These are phyloP conservation scores for Pipistrellus pygmaeus DNA, from an alignment of 2,797 vertebrate species.

Conservation along the genomic window DNA sequence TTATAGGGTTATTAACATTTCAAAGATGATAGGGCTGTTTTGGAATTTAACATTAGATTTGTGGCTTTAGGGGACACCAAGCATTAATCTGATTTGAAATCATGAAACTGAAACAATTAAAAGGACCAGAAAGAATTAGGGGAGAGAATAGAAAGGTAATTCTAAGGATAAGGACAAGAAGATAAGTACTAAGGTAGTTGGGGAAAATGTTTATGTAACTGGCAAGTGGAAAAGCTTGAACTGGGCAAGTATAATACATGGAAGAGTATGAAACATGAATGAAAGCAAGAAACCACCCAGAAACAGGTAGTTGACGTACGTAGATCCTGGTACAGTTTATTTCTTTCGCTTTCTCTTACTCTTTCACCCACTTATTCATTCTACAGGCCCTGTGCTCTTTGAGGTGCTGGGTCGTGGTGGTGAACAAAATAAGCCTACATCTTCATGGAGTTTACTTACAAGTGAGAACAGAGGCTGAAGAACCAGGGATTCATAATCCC, in stretches of 20 bases:
- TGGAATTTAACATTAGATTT: slow-evolving; percentile 81
- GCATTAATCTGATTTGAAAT: slow-evolving; percentile 68
- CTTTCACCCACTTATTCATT: neutral
- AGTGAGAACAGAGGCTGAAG: neutral
- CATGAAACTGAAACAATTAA: slow-evolving; percentile 35
- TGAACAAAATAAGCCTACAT: neutral
- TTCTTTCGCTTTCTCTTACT: neutral
- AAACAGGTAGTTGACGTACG: neutral
- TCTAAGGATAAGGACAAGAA: slow-evolving; percentile 23
- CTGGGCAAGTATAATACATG: neutral
- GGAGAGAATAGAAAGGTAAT: neutral
- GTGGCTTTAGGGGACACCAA: slow-evolving; percentile 71
- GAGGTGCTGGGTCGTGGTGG: neutral
- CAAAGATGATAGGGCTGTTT: slow-evolving; percentile 80
- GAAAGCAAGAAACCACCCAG: neutral
- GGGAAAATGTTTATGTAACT: neutral
- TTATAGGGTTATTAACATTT: slow-evolving; percentile 84
- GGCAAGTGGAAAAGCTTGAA: neutral
- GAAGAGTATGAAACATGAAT: neutral
- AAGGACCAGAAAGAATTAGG: slow-evolving; percentile 21
- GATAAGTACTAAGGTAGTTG: neutral
- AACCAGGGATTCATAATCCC: neutral
- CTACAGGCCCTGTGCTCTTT: neutral
- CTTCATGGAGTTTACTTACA: slow-evolving; percentile 8
- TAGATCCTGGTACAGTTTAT: neutral